Conservation (phyloP, 1,140 invertebrate genomes). For the Cheumatopsyche charites region DNA sequence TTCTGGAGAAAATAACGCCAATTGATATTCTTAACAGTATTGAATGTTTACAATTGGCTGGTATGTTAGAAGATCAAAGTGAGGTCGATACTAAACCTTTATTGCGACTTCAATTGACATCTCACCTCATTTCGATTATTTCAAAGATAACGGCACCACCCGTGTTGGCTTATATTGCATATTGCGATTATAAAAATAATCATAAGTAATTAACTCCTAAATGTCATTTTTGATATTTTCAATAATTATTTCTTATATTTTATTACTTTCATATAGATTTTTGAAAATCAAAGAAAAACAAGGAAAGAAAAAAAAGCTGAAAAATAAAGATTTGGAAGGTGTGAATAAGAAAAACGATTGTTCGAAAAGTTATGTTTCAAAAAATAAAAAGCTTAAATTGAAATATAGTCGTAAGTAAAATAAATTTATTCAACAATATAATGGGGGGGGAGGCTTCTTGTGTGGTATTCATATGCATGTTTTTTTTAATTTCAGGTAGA, state of each 20-base stretch:
- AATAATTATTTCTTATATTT: not conserved
- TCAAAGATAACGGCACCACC: slow-evolving; percentile 10
- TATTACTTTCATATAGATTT: slow-evolving; percentile 13
- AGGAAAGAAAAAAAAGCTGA: not conserved
- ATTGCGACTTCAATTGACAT: not conserved
- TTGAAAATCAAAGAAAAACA: not conserved
- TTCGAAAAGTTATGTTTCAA: slow-evolving; percentile 5
- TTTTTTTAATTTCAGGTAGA: slow-evolving; percentile 31
- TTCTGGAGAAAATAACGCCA: not conserved
- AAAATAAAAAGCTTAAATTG: slow-evolving; percentile 7
- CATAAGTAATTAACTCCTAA: slow-evolving; percentile 4
- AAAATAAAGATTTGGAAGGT: not conserved
- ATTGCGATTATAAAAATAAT: slow-evolving; percentile 29
- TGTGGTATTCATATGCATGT: slow-evolving; percentile 1
- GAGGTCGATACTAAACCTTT: not conserved
- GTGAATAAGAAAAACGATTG: not conserved
- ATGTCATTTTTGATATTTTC: not conserved
- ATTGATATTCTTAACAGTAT: slow-evolving; percentile 3
- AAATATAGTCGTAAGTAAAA: not conserved
- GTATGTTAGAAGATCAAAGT: not conserved
- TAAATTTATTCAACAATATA: not conserved
- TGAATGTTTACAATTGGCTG: not conserved
- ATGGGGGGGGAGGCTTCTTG: no score
- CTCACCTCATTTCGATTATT: not conserved
- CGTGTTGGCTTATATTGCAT: not conserved